Evolutionary conservation across 2,113 vertebrate genomes (phyloP).

Genomic region (Mustelus asterias): DNA sequence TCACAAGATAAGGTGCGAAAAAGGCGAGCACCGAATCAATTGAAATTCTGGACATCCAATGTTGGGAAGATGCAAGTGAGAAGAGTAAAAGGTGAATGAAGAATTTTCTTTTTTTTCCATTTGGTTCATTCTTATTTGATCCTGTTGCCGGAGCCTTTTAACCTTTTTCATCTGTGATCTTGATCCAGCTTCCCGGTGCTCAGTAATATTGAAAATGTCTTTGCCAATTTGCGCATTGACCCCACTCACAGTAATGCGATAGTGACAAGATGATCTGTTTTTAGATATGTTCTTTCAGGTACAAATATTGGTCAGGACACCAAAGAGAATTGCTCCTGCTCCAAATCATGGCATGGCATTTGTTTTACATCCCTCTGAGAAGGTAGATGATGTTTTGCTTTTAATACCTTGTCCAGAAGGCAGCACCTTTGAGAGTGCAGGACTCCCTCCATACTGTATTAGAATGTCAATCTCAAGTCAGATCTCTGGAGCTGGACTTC

Average conservation of each 20-base stretch:
- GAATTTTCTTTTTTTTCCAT: conserved; percentile 65
- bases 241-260: neutral
- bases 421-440: neutral
- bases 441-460: neutral
- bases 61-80: neutral
- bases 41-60: neutral
- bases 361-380: neutral
- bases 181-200: conserved; percentile 89
- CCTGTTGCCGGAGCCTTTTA: conserved; percentile 75
- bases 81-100: neutral
- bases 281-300: neutral
- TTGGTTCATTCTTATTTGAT: conserved; percentile 75
- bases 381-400: neutral
- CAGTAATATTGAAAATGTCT: neutral
- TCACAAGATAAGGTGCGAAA: neutral
- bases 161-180: conserved; percentile 75
- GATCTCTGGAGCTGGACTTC: neutral
- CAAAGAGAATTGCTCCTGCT: neutral
- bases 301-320: neutral
- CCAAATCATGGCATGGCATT: neutral
- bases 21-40: neutral
- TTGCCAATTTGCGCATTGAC: neutral
- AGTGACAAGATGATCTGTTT: neutral
- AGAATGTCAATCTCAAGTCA: neutral
- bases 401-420: no score